Evolutionary conservation across 37 sponge, comb jelly and placozoan genomes (phyloP), one percentile per base, ranked within the genome.

Genomic region (Bolinopsis microptera): DNA sequence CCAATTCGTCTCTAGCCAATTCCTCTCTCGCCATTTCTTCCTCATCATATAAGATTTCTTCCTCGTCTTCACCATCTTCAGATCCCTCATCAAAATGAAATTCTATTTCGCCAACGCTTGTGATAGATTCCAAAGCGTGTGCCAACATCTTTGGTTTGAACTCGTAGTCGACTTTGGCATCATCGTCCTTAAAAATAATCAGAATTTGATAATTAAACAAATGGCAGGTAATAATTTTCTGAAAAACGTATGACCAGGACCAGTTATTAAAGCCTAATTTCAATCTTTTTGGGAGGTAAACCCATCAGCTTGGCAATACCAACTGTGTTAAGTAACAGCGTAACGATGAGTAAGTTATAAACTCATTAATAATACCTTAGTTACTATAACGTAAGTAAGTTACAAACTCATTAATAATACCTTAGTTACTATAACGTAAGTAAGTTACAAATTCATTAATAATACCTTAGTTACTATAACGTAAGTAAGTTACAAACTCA

Each of bases 11-110:
- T 61, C 68, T 61, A 9, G 18, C 68, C 68, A 9, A 21, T 61
- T 61, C 68, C 18, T 61, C 68, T 61, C 68, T 61, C 68, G 18
- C 68, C 74, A 70, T 26, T 26, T 80, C 82, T 8, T n/a, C 90
- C 61, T 86, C 90, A 39, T 86, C 90, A 16, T 41, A 30, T 28
- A 24, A 30, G 26, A 72, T 72, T 18, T 77, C 90, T 3, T 86
- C 90, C 23, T 40, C 90, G 31, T 82, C 83, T 35, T 82, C 83
- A 34, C 23, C 38, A 30, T 35, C 83, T 23, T 35, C 83, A 35
- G 34, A 35, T 13, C 39, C 90, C 61, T 86, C 90, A 9, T 86
- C 90, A 5, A 86, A 39, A 3, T 41, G 90, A 27, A 86, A 86
- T 48, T 86, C 90, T 41, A 86, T 86, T 38, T 86, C 90, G 5